phyloP scores from a whole-genome alignment of 2,113 vertebrate species.

The Lagopus leucura region DNA sequence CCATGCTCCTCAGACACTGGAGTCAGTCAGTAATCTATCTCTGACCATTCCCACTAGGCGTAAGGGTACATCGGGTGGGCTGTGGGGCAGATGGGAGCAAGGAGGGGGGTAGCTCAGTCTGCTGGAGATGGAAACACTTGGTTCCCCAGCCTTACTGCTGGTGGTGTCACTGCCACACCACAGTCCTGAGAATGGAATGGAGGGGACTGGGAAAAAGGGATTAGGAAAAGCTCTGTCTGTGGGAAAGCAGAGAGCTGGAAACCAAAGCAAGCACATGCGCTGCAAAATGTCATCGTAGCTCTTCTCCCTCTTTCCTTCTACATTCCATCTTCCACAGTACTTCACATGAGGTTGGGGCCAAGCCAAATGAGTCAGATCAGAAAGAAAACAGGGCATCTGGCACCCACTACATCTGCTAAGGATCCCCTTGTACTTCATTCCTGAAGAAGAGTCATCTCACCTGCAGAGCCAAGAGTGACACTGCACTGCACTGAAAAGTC shows the following conservation, averaged over 20 bases:
- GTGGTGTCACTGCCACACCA: slow-evolving; percentile 20
- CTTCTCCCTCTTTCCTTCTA: neutral
- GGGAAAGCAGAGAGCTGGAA: slow-evolving; percentile 49
- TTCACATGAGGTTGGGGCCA: neutral
- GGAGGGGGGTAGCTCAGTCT: neutral
- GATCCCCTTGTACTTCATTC: neutral
- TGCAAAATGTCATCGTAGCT: slow-evolving; percentile 37
- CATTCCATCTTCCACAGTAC: neutral
- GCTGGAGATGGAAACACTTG: slow-evolving; percentile 58
- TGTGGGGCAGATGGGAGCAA: neutral
- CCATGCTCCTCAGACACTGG: neutral
- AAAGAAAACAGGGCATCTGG: neutral
- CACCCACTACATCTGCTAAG: neutral
- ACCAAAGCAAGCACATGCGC: slow-evolving; percentile 3
- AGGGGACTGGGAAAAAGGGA: neutral
- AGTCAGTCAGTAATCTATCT: slow-evolving; percentile 2
- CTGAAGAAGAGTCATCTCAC: neutral
- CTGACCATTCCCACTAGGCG: neutral
- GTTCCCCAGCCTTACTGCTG: neutral
- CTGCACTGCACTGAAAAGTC: neutral
- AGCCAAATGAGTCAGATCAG: neutral
- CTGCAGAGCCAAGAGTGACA: neutral
- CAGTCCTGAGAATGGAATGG: slow-evolving; percentile 24
- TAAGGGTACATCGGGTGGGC: neutral
- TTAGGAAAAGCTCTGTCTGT: neutral